Evolutionary conservation across 2,888 invertebrate genomes (phyloP), one percentile per base, ranked within the genome.

Genomic region (Drosophila trichaetosa): DNA sequence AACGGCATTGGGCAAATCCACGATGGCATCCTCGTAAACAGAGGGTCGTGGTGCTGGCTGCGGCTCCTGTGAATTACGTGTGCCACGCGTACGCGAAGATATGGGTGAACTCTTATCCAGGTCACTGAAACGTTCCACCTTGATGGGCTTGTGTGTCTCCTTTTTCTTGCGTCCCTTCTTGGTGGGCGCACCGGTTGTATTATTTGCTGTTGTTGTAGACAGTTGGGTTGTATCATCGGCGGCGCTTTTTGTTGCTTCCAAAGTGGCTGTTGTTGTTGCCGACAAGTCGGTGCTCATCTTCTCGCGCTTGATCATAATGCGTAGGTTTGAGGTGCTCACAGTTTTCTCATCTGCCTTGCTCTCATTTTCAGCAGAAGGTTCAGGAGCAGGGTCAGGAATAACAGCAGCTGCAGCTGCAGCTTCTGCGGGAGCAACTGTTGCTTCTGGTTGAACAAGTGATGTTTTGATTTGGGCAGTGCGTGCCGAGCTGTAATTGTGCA

Each of bases 1-100:
- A 13, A 40, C 21, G 10, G 27, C 33, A 34, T 21, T 46, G 11
- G 76, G 56, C 31, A 72, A 48, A 29, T 70, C 76, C 21, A 90
- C 92, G 69, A 93, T 73, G 0, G 94, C 94, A 87, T 94, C 94
- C 79, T 94, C 94, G 71, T 94, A 94, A 11, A 93, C 89, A 4
- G 94, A 93, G 1, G 88, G 83, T 38, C 80, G 70, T 24, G 72
- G 51, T 0, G 64, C 69, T 18, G 56, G 42, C 16, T 69, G 69
- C 7, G 65, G 53, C 29, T 76, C 69, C 21, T 74, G 68, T 0
- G 79, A 67, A 24, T 42, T 64, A 3, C 73, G 72, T 13, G 63
- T 54, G 0, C 42, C 72, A 1, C 92, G 91, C 21, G 92, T 92
- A 1, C 91, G 90, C 4, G 91, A 83, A 0, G 92, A 70, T 2